Percentiles rank a stretch among this genome's conserved stretches.
phyloP scores from a whole-genome alignment of 2,888 invertebrate genomes.

The Agriopis leucophaearia region DNA sequence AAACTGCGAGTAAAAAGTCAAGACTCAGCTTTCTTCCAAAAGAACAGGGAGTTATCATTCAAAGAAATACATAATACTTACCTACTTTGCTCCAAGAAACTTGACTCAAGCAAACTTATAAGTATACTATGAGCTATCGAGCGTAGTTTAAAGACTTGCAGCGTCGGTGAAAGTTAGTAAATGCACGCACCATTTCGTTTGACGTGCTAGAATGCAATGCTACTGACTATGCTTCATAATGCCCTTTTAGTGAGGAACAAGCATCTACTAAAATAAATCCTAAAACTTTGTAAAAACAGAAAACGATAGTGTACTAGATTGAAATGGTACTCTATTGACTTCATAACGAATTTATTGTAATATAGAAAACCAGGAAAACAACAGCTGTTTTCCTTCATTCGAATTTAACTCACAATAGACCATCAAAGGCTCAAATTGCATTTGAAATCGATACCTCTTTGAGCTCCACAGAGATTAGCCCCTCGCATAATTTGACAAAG shows the following conservation, averaged over 20 bases:
- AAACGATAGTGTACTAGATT: not conserved
- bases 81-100: not conserved
- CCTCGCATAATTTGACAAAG: constrained; percentile 37
- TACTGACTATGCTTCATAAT: constrained; percentile 27
- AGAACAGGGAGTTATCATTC: constrained; percentile 3
- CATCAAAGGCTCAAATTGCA: constrained; percentile 22
- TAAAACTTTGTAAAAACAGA: not conserved
- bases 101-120: constrained; percentile 32
- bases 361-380: not conserved
- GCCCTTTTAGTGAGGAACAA: not conserved
- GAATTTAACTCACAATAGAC: constrained; percentile 10
- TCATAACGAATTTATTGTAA: not conserved
- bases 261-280: not conserved
- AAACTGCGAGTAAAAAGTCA: too few relatives aligned
- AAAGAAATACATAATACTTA: not conserved
- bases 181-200: constrained; percentile 50
- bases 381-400: not conserved
- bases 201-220: constrained; percentile 41
- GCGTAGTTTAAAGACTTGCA: constrained; percentile 31
- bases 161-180: constrained; percentile 51
- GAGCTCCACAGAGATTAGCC: constrained; percentile 26
- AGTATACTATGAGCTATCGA: constrained; percentile 19
- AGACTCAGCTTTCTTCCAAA: not conserved
- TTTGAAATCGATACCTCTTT: constrained; percentile 27
- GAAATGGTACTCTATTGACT: not conserved